Conservation (phyloP, 64 coral and sea anemone genomes). For the Montipora capricornis region DNA sequence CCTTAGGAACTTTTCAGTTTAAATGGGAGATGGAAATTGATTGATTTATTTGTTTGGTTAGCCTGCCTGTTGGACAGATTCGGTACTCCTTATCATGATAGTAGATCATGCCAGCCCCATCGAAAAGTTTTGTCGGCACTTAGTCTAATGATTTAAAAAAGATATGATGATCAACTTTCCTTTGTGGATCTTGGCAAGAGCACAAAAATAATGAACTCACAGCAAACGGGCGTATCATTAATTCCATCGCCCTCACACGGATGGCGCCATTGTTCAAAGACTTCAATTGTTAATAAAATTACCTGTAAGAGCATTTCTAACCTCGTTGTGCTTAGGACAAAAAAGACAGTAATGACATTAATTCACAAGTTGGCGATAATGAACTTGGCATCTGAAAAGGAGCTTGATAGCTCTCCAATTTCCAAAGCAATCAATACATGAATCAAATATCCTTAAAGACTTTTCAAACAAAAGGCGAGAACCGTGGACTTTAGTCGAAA, state of each 20-base stretch:
- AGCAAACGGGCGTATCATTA: background rate
- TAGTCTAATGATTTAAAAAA: too few relatives aligned
- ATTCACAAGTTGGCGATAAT: background rate
- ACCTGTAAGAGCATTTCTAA: background rate
- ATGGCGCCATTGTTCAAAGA: background rate
- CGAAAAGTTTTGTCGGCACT: too few relatives aligned
- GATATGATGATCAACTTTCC: too few relatives aligned
- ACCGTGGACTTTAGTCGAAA: background rate
- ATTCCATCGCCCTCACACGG: background rate
- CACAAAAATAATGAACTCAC: background rate
- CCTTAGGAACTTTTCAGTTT: too few relatives aligned
- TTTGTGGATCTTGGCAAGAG: background rate
- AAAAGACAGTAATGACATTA: background rate
- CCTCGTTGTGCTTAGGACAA: background rate
- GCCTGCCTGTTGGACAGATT: too few relatives aligned
- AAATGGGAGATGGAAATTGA: too few relatives aligned
- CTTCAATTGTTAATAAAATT: background rate
- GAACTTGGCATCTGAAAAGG: background rate
- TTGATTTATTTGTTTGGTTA: too few relatives aligned
- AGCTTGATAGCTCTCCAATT: background rate
- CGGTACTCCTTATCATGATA: too few relatives aligned
- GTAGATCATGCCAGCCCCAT: too few relatives aligned
- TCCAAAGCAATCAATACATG: background rate
- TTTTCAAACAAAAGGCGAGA: background rate
- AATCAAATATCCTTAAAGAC: background rate